These are phyloP conservation scores for Carduelis carduelis DNA, from an alignment of 2,797 vertebrate genomes.

Conservation along the genomic window DNA sequence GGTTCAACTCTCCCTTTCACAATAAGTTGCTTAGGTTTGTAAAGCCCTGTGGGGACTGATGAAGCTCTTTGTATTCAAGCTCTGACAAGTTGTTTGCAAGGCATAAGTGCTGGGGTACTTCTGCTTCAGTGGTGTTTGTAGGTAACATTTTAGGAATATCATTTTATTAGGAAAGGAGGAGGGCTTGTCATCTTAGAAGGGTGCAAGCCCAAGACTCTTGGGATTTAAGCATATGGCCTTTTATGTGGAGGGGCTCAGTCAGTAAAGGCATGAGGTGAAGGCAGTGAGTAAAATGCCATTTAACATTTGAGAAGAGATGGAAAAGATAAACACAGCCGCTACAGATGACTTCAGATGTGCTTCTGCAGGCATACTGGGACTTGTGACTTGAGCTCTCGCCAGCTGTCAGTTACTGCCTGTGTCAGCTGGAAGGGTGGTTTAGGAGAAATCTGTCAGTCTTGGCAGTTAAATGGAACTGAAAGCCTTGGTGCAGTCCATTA, in stretches of 20 bases:
- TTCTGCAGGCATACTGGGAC: neutral
- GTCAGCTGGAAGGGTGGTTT: neutral
- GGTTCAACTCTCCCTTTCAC: neutral
- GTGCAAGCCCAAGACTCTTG: neutral
- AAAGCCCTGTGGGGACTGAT: neutral
- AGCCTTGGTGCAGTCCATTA: neutral
- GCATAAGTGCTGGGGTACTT: neutral
- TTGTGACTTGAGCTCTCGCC: neutral
- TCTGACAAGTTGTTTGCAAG: neutral
- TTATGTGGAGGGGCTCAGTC: neutral
- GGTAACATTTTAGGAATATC: neutral
- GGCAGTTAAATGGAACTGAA: neutral
- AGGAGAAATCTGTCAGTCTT: neutral
- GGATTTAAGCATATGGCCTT: neutral
- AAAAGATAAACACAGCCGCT: neutral
- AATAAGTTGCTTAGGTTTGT: neutral
- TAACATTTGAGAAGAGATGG: neutral
- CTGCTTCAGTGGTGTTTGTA: neutral
- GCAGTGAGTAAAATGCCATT: neutral
- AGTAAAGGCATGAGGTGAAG: neutral
- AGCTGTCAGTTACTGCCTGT: neutral
- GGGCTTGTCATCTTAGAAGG: neutral
- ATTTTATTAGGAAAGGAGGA: neutral
- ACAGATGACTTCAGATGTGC: neutral
- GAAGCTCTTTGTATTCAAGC: neutral